Conservation (phyloP, 1,140 invertebrate species). For the Glossosoma conforme region DNA sequence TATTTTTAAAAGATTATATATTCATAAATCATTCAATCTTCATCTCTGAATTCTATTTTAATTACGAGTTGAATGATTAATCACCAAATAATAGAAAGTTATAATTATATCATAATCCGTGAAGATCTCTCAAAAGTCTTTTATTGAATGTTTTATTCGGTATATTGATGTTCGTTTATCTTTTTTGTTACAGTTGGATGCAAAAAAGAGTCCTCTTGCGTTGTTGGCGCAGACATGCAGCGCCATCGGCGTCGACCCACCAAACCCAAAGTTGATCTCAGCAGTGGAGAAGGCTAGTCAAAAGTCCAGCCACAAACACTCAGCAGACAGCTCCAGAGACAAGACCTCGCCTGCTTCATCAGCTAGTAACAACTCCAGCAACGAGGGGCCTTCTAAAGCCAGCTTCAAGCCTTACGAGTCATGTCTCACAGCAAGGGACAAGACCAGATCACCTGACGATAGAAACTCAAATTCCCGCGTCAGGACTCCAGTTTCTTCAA, state of each 20-base stretch:
- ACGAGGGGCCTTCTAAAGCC: constrained; percentile 46
- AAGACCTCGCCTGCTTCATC: constrained; percentile 51
- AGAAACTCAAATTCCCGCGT: constrained; percentile 49
- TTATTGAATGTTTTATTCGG: too few species aligned
- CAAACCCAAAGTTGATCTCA: constrained; percentile 62
- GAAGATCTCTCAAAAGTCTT: too few species aligned
- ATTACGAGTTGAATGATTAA: too few species aligned
- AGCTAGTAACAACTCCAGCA: constrained; percentile 40
- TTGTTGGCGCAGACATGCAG: constrained; percentile 92
- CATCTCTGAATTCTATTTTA: too few species aligned
- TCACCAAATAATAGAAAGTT: too few species aligned
- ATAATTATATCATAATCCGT: too few species aligned
- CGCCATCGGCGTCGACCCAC: constrained; percentile 87
- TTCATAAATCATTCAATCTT: too few species aligned
- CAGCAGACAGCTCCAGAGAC: constrained; percentile 51
- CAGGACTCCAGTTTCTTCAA: constrained; percentile 51
- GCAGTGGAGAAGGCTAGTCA: constrained; percentile 60
- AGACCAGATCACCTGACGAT: constrained; percentile 56
- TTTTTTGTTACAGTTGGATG: constrained; percentile 79
- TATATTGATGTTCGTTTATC: too few species aligned
- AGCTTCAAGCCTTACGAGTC: constrained; percentile 70
- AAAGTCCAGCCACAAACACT: constrained; percentile 53
- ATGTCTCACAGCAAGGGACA: constrained; percentile 54
- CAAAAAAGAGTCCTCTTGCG: constrained; percentile 91
- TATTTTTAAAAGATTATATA: too few species aligned